Percentiles rank a stretch among this genome's conserved stretches.
Evolutionary conservation across 2,888 invertebrate species (phyloP).

Genomic region (Yponomeuta sedellus): DNA sequence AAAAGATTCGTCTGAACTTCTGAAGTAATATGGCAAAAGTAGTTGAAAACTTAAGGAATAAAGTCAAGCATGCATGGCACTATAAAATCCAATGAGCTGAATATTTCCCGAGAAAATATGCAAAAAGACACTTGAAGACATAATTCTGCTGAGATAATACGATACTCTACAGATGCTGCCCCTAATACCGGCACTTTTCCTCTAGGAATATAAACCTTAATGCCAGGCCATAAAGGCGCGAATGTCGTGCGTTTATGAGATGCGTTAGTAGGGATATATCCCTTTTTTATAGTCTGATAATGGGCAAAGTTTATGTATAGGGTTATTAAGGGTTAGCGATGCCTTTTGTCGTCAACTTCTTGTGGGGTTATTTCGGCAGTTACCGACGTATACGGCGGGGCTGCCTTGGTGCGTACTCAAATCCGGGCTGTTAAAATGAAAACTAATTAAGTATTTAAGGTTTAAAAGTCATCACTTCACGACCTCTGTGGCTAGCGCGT

Average conservation of each 20-base stretch:
- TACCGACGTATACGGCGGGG: neutral
- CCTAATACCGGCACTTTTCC: conserved; percentile 3
- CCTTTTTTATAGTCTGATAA: conserved; percentile 70
- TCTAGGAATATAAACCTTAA: conserved; percentile 8
- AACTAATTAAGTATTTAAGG: no score
- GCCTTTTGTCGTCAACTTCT: conserved; percentile 4
- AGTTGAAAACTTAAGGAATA: neutral
- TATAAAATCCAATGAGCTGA: conserved; percentile 1
- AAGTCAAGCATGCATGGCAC: neutral
- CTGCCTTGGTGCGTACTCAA: neutral
- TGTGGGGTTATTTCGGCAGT: neutral
- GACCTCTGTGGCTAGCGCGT: no score
- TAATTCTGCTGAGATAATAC: neutral
- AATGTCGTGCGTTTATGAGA: conserved; percentile 44
- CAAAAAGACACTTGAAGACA: conserved; percentile 3
- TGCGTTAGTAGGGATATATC: conserved; percentile 68
- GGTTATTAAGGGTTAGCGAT: conserved; percentile 22
- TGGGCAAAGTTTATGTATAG: conserved; percentile 60
- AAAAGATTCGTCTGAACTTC: no score
- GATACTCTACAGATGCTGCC: conserved; percentile 2
- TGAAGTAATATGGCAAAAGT: no score
- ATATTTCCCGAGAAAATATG: neutral
- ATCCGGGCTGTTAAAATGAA: neutral
- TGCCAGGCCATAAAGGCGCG: conserved; percentile 7
- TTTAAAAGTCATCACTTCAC: no score